Base-by-base conservation (phyloP, 53 echinoderm and acorn worm species). In the Henricia sp. region DNA sequence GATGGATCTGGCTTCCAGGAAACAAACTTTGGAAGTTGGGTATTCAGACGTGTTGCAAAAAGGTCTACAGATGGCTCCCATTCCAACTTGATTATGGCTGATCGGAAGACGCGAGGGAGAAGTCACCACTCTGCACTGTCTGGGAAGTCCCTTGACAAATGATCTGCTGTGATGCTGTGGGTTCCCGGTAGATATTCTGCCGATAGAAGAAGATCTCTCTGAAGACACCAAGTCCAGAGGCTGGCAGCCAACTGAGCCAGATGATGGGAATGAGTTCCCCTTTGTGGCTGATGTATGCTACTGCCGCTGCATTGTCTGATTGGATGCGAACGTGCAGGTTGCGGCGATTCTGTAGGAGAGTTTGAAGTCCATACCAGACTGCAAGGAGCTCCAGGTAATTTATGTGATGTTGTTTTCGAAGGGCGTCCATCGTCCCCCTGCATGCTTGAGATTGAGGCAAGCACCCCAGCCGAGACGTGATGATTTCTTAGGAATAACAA, bases 401-500 rank as follows among this genome's bases (percentile, higher is more conserved):
- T 16, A 54, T 54, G 54, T 54, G 54, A n/a, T 13, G 8, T 13
- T 13, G 54, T 9, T 9, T 54, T 54, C 54, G 4, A 19, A 14
- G 13, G 16, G 16, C 17, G 3, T 35, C 67, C 67, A 67, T 17
- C 38, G 38, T 13, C 67, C 38, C 3, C 67, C 67, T 13, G 23
- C 25, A 36, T 67, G 2, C 25, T 1, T 14, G 16, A 19, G 67
- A 12, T 2, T 39, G 37, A 24, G 1, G 38, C 67, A 67, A 8
- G 67, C 67, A 17, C 67, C 67, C 67, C 67, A 67, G 12, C 67
- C 38, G n/a, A n/a, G n/a, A n/a, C n/a, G n/a, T n/a, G n/a, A n/a
- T n/a, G n/a, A n/a, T n/a, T n/a, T n/a, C n/a, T n/a, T n/a, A n/a
- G n/a, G n/a, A n/a, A n/a, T n/a, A n/a, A n/a, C n/a, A n/a, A n/a